Evolutionary conservation across 2,797 vertebrate species (phyloP).

Genomic region (Fringilla coelebs): DNA sequence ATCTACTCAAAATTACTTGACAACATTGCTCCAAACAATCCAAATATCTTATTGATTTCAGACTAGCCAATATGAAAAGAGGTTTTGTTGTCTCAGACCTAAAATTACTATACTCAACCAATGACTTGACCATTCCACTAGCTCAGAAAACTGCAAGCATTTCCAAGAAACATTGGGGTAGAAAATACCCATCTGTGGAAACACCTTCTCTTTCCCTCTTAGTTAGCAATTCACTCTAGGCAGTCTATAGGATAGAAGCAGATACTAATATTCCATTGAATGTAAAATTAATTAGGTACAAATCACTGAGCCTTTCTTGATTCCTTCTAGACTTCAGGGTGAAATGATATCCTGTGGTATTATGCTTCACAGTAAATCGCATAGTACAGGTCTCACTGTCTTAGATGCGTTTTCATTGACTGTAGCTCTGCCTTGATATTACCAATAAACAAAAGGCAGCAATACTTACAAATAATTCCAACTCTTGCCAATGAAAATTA

Average conservation of each 20-base stretch:
- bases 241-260: background rate
- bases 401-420: background rate
- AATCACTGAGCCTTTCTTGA: background rate
- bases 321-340: background rate
- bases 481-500: background rate
- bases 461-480: background rate
- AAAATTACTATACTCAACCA: background rate
- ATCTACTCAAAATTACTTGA: background rate
- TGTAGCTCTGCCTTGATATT: background rate
- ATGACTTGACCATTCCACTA: background rate
- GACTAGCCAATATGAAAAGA: background rate
- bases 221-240: background rate
- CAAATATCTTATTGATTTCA: background rate
- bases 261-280: background rate
- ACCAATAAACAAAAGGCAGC: background rate
- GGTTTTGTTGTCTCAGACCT: background rate
- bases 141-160: background rate
- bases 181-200: background rate
- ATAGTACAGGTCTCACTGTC: background rate
- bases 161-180: background rate
- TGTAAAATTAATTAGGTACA: background rate
- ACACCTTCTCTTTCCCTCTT: background rate
- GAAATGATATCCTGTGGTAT: background rate
- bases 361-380: background rate
- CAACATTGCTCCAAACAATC: background rate